phyloP scores from a whole-genome alignment of 2,113 vertebrate species.

The Lycocorax pyrrhopterus region DNA sequence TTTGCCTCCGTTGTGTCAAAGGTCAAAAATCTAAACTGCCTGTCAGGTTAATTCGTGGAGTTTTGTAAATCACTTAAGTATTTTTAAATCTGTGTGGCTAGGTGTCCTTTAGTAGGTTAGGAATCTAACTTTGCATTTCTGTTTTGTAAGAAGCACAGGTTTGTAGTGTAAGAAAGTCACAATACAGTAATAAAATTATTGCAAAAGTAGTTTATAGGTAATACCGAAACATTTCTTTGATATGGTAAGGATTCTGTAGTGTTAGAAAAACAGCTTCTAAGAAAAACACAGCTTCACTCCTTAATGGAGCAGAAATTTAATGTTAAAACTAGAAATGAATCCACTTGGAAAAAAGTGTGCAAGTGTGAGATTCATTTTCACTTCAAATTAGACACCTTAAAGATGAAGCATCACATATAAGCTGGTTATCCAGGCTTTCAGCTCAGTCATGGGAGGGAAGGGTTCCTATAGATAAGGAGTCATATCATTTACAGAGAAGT shows the following conservation, averaged over 20 bases:
- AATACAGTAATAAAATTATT: background rate
- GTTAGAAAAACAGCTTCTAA: background rate
- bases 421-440: background rate
- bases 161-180: background rate
- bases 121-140: background rate
- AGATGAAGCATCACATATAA: background rate
- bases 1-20: background rate
- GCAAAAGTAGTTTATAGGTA: background rate
- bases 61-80: background rate
- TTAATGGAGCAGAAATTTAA: background rate
- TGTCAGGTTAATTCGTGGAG: background rate
- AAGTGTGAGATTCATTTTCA: background rate
- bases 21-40: background rate
- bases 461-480: background rate
- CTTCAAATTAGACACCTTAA: background rate
- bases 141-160: background rate
- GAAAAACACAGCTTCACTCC: background rate
- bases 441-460: background rate
- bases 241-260: background rate
- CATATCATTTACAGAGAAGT: background rate
- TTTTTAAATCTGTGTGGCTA: background rate
- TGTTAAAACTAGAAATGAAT: background rate
- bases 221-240: background rate
- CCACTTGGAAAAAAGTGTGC: background rate
- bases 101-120: background rate